A percentile compares a stretch with the other conserved stretches of the same genome.
Conservation (phyloP, 2,113 vertebrate species). For the Bujurquina vittata region DNA sequence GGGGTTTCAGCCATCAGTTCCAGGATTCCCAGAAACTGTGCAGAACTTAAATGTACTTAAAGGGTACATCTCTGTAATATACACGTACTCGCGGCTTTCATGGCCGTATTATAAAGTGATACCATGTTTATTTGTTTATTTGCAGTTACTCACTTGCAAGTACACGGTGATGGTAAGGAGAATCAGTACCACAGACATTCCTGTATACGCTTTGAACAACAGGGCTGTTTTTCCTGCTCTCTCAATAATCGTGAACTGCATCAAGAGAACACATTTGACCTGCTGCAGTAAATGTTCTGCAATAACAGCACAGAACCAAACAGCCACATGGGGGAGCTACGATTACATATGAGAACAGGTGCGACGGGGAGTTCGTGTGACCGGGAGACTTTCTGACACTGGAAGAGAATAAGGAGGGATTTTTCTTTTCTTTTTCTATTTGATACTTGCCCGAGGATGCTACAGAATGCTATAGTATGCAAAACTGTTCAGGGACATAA, state of each 20-base stretch:
- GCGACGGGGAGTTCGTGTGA: not conserved
- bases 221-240: slow-evolving; percentile 76
- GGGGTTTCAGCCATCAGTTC: no score
- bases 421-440: not conserved
- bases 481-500: not conserved
- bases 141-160: slow-evolving; percentile 77
- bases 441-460: not conserved
- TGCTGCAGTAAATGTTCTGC: not conserved
- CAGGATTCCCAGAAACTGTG: no score
- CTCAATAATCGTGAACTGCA: slow-evolving; percentile 82
- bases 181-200: slow-evolving; percentile 75
- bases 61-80: no score
- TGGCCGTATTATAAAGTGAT: no score
- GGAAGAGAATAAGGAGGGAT: not conserved
- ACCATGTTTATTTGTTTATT: no score
- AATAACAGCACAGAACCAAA: not conserved
- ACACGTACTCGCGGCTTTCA: no score
- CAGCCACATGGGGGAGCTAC: slow-evolving; percentile 48
- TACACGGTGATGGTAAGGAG: slow-evolving; percentile 82
- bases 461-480: no score
- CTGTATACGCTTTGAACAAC: slow-evolving; percentile 72
- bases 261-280: slow-evolving; percentile 13
- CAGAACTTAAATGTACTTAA: no score
- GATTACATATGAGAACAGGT: not conserved
- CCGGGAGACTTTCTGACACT: not conserved